These are phyloP conservation scores for Phalacrocorax brasilianus DNA, from an alignment of 2,113 vertebrate genomes.

Conservation along the genomic window DNA sequence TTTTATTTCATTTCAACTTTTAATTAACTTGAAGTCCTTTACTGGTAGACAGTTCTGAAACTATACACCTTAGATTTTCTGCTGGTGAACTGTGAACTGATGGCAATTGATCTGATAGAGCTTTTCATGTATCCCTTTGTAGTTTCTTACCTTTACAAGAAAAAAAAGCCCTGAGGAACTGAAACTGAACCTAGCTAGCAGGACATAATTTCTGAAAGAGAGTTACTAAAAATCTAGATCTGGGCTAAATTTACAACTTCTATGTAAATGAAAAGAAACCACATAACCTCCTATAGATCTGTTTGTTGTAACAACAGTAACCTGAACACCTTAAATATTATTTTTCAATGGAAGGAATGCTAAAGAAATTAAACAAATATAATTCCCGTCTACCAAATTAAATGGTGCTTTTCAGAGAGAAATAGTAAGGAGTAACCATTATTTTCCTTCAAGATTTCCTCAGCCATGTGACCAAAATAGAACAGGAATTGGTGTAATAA, in stretches of 20 bases:
- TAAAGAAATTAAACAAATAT: constrained; percentile 34
- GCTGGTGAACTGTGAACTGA: background rate
- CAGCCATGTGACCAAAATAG: background rate
- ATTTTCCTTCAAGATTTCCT: background rate
- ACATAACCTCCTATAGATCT: background rate
- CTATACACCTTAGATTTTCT: background rate
- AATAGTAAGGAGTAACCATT: background rate
- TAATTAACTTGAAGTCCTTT: background rate
- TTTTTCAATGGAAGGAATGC: background rate
- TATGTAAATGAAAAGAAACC: constrained; percentile 9
- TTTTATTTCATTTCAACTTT: background rate
- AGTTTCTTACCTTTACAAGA: background rate
- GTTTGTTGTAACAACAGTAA: background rate
- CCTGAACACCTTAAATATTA: background rate
- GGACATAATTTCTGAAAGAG: background rate
- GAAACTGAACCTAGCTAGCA: background rate
- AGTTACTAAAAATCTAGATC: background rate
- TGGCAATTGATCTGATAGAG: background rate
- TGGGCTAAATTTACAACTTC: constrained; percentile 4
- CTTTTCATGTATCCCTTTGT: background rate
- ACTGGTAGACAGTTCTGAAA: background rate
- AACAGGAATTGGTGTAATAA: background rate
- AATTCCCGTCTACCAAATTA: background rate
- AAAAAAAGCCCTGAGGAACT: background rate
- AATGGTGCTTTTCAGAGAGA: constrained; percentile 1